Percentiles rank a stretch among this genome's conserved stretches.
phyloP scores from a whole-genome alignment of 1,140 invertebrate species.

The Teleopsis dalmanni region DNA sequence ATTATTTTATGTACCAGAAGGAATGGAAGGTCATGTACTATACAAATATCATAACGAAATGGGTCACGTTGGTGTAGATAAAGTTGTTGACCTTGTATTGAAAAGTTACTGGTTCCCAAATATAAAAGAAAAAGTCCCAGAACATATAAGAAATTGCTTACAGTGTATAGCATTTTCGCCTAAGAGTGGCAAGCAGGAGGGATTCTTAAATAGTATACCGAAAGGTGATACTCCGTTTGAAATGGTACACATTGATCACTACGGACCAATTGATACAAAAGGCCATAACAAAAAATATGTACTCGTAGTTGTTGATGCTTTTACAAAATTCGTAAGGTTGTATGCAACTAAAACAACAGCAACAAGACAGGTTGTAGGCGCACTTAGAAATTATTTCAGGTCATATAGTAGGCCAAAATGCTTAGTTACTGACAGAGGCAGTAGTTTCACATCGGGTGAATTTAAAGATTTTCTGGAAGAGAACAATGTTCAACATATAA shows the following conservation, averaged over 20 bases:
- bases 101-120: slow-evolving; percentile 27
- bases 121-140: slow-evolving; percentile 21
- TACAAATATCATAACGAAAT: slow-evolving; percentile 21
- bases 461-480: slow-evolving; percentile 15
- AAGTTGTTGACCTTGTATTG: slow-evolving; percentile 17
- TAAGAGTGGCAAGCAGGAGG: slow-evolving; percentile 22
- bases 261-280: slow-evolving; percentile 28
- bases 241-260: slow-evolving; percentile 27
- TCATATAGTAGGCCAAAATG: slow-evolving; percentile 15
- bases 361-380: slow-evolving; percentile 22
- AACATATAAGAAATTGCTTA: slow-evolving; percentile 20
- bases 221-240: slow-evolving; percentile 23
- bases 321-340: slow-evolving; percentile 10
- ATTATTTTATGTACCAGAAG: slow-evolving; percentile 23
- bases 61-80: slow-evolving; percentile 23
- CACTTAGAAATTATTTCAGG: slow-evolving; percentile 16
- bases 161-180: slow-evolving; percentile 24
- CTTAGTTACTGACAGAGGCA: slow-evolving; percentile 28
- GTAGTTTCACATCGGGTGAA: slow-evolving; percentile 24
- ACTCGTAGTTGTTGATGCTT: slow-evolving; percentile 23
- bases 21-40: slow-evolving; percentile 20
- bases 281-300: slow-evolving; percentile 39
- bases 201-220: slow-evolving; percentile 20
- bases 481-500: slow-evolving; percentile 12
- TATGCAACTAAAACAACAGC: slow-evolving; percentile 14